Percentiles rank a stretch among this genome's conserved stretches.
Evolutionary conservation across 2,113 vertebrate species (phyloP).

Genomic region (Ondatra zibethicus): DNA sequence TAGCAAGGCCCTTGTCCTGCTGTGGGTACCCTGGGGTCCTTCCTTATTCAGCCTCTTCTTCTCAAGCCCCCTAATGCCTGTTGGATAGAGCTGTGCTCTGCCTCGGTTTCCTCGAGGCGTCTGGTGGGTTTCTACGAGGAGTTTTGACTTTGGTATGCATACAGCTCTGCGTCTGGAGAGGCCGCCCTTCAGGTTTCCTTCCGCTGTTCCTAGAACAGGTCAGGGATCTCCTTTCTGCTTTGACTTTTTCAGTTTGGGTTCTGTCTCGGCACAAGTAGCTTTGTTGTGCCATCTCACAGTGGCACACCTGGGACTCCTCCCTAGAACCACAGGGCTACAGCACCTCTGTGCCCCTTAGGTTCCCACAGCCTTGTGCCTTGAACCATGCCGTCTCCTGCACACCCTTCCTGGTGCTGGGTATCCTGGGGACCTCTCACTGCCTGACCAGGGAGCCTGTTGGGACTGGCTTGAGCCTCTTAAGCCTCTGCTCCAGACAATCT

Average conservation of each 20-base stretch:
- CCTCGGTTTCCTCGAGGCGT: rapidly evolving
- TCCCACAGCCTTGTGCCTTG: not conserved
- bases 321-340: rapidly evolving
- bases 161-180: not conserved
- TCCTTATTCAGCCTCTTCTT: not conserved
- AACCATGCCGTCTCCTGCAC: rapidly evolving
- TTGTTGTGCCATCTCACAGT: no score
- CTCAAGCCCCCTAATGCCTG: not conserved
- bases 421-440: not conserved
- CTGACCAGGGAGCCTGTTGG: not conserved
- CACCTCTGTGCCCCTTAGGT: rapidly evolving
- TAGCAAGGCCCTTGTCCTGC: not conserved
- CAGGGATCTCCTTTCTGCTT: not conserved
- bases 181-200: no score
- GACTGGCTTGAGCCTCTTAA: not conserved
- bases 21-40: not conserved
- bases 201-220: no score
- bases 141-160: no score
- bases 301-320: rapidly evolving
- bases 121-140: not conserved
- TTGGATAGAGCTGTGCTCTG: not conserved
- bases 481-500: no score
- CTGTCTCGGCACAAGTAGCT: rapidly evolving
- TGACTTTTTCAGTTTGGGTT: not conserved
- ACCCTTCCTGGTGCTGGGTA: not conserved